phyloP scores from a whole-genome alignment of 1,140 invertebrate genomes.

The Lysiphlebus fabarum region DNA sequence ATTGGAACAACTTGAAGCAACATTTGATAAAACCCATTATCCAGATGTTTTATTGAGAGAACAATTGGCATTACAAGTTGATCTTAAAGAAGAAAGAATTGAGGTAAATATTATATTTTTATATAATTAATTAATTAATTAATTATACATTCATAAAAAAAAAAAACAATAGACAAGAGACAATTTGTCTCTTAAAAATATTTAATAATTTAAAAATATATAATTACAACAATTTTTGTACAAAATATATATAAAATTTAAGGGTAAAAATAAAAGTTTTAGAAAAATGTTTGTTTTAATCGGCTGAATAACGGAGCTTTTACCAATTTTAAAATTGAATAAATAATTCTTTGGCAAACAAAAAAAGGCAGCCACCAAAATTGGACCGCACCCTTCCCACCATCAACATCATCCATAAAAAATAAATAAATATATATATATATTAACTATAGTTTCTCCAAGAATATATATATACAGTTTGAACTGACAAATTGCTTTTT shows the following conservation, averaged over 20 bases:
- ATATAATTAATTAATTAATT: too few relatives aligned
- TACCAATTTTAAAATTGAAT: conserved; percentile 11
- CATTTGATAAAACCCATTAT: conserved; percentile 91
- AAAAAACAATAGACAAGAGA: too few relatives aligned
- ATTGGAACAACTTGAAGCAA: conserved; percentile 92
- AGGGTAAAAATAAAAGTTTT: too few relatives aligned
- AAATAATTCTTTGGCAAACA: conserved; percentile 26
- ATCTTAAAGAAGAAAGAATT: conserved; percentile 95
- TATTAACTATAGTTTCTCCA: neutral
- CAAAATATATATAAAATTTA: too few relatives aligned
- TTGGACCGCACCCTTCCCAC: conserved; percentile 10
- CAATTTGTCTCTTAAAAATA: too few relatives aligned
- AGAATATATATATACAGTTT: conserved; percentile 22
- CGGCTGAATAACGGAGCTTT: conserved; percentile 1
- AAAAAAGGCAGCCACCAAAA: neutral
- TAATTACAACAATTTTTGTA: too few relatives aligned
- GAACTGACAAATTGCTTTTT: conserved; percentile 43
- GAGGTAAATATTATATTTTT: too few relatives aligned
- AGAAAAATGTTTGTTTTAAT: too few relatives aligned
- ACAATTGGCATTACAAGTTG: conserved; percentile 91
- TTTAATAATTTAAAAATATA: too few relatives aligned
- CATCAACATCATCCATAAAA: neutral
- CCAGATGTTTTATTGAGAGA: conserved; percentile 86
- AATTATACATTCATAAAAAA: too few relatives aligned
- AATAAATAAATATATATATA: too few relatives aligned